Evolutionary conservation across 2,888 invertebrate species (phyloP), one percentile per base, ranked within the genome.

Genomic region (Tetropium fuscum): DNA sequence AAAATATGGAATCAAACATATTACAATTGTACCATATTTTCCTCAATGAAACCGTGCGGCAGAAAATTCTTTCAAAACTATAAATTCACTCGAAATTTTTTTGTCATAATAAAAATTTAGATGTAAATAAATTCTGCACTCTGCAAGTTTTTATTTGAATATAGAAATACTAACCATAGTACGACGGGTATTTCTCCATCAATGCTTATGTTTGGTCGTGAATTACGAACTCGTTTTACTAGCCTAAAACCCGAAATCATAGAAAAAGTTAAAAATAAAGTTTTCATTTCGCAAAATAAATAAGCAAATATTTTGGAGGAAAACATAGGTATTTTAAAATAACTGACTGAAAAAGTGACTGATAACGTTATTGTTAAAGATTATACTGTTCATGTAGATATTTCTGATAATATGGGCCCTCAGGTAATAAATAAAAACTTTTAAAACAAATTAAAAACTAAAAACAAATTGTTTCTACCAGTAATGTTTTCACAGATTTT

Each of bases 31-130:
- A 7, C 59, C 59, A 7, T 62, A 40, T 49, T 45, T 64, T 25
- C 63, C 65, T 2, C 38, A 56, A 18, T 65, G 63, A 13, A 66
- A 66, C 53, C 58, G 66, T n/a, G 63, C 66, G n/a, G 65, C 65
- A 3, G 64, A 63, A 51, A 63, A 62, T 47, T 22, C 38, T 6
- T 60, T 60, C 1, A 47, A 62, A 48, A 51, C 22, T 2, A 15
- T 63, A 44, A 36, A 63, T 18, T 47, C 51, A 6, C 13, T 64
- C 36, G 47, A 53, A 47, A 59, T 51, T 30, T n/a, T 20, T 25
- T 32, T 62, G 45, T 22, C 36, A 11, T 3, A 36, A 49, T 22
- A 49, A 49, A 49, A 19, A 10, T 15, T 13, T 22, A 8, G 11
- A 47, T 22, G 20, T 53, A n/a, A 30, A 44, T 34, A 51, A n/a